phyloP scores from a whole-genome alignment of 37 sponge, comb jelly and placozoan species.

The Axinella damicornis region DNA sequence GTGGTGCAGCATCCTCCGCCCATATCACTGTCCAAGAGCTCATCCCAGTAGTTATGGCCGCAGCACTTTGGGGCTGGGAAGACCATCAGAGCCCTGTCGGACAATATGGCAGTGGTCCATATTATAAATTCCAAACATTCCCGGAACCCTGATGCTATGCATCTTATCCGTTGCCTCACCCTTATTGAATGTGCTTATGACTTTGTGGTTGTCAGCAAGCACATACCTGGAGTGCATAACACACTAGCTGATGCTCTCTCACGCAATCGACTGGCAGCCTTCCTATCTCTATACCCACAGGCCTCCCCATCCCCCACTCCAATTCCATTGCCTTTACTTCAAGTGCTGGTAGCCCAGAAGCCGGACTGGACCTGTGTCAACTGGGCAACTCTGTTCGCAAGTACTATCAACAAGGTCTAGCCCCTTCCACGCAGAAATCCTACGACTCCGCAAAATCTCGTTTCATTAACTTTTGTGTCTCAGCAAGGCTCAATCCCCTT shows the following conservation, averaged over 20 bases:
- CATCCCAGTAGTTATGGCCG: slow-evolving; percentile 9
- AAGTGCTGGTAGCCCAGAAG: neutral
- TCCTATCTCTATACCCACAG: slow-evolving; percentile 7
- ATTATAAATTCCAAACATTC: neutral
- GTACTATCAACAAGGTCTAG: slow-evolving; percentile 21
- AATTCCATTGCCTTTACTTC: slow-evolving; percentile 4
- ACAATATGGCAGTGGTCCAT: slow-evolving; percentile 16
- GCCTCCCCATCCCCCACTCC: slow-evolving; percentile 11
- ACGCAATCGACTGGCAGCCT: slow-evolving; percentile 11
- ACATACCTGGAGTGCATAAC: neutral
- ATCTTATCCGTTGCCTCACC: neutral
- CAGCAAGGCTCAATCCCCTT: neutral
- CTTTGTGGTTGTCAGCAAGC: neutral
- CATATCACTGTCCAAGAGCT: slow-evolving; percentile 33
- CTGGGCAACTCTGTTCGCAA: slow-evolving; percentile 16
- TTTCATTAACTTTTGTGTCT: slow-evolving; percentile 12
- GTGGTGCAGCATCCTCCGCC: neutral
- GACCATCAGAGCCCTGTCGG: neutral
- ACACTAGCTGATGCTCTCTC: slow-evolving; percentile 29
- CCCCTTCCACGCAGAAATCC: neutral
- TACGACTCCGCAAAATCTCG: slow-evolving; percentile 7
- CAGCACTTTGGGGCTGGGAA: slow-evolving; percentile 4
- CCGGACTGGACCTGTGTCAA: slow-evolving; percentile 23
- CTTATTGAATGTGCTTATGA: neutral
- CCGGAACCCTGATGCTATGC: neutral